Evolutionary conservation across 2,113 vertebrate species (phyloP).

Genomic region (Rhinolophus sinicus): DNA sequence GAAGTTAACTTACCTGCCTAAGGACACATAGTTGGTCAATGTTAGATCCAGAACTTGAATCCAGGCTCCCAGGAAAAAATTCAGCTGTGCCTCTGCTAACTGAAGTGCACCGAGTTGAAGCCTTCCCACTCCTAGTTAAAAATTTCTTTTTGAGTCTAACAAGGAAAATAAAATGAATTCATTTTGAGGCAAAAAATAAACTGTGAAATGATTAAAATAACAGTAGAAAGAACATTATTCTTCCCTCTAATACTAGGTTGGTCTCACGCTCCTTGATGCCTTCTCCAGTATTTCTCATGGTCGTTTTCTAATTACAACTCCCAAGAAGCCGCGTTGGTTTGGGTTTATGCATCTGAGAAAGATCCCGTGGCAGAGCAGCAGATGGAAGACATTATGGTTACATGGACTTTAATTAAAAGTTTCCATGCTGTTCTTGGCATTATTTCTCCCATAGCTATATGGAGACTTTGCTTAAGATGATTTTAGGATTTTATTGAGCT

Average conservation of each 20-base stretch:
- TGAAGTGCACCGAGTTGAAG: neutral
- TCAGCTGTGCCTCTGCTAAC: neutral
- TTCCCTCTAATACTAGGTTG: neutral
- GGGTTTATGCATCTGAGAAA: neutral
- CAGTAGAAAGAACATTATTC: neutral
- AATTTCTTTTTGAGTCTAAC: neutral
- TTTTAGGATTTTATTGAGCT: neutral
- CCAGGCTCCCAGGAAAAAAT: too few relatives aligned
- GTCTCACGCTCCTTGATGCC: neutral
- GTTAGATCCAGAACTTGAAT: neutral
- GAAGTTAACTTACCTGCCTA: neutral
- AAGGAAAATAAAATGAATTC: neutral
- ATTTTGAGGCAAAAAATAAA: neutral
- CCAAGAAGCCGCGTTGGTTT: neutral
- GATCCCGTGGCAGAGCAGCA: neutral
- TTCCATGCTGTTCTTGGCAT: slow-evolving; percentile 11
- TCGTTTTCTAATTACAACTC: neutral
- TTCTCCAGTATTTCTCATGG: neutral
- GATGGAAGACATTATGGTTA: slow-evolving; percentile 10
- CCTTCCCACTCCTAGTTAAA: neutral
- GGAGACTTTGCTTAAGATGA: neutral
- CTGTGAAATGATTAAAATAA: slow-evolving; percentile 3
- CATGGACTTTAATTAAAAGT: neutral
- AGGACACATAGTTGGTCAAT: neutral
- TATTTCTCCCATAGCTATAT: neutral